phyloP scores from a whole-genome alignment of 2,113 vertebrate genomes.

The Probosciger aterrimus region DNA sequence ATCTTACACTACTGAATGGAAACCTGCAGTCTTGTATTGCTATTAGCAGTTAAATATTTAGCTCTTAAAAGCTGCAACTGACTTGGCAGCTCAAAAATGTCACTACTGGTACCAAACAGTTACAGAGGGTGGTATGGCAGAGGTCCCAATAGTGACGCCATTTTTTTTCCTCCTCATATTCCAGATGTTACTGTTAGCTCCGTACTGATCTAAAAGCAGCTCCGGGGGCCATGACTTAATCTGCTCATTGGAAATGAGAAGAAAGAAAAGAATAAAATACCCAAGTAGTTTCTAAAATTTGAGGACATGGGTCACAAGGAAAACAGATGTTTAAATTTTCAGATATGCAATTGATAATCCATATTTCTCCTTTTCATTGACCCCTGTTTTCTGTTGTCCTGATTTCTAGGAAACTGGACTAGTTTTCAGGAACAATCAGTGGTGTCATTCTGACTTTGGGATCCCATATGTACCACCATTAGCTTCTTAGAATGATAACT shows the following conservation, averaged over 20 bases:
- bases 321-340: not conserved
- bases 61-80: not conserved
- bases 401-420: not conserved
- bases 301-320: not conserved
- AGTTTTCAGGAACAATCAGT: not conserved
- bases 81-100: not conserved
- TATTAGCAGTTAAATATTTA: not conserved
- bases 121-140: not conserved
- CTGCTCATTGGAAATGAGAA: not conserved
- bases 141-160: not conserved
- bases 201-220: not conserved
- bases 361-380: not conserved
- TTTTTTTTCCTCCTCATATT: not conserved
- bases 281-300: not conserved
- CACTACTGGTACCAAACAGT: not conserved
- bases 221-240: not conserved
- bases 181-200: not conserved
- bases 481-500: not conserved
- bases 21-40: not conserved
- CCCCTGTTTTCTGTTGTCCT: not conserved
- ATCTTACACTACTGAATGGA: not conserved
- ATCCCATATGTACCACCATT: not conserved
- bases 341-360: not conserved
- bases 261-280: not conserved
- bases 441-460: not conserved